These are phyloP conservation scores for Protonemura montana DNA, from an alignment of 2,888 invertebrate species.

Conservation along the genomic window DNA sequence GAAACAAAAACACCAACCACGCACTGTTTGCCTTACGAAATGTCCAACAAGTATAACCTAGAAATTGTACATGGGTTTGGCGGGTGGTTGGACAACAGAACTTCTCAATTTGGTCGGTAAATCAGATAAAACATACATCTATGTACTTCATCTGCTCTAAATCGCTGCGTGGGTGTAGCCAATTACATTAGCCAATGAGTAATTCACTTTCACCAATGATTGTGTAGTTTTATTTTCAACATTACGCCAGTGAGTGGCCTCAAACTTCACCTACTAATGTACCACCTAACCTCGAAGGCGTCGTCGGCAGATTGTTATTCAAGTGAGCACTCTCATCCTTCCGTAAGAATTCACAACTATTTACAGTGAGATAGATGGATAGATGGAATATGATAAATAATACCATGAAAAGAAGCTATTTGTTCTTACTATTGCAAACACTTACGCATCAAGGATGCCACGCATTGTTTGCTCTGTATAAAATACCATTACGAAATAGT, in stretches of 20 bases:
- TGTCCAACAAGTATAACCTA: neutral
- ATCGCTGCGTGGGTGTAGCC: constrained; percentile 19
- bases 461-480: neutral
- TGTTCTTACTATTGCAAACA: constrained; percentile 16
- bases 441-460: constrained; percentile 13
- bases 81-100: neutral
- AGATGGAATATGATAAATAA: neutral
- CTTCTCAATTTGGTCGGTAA: neutral
- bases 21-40: neutral
- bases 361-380: neutral
- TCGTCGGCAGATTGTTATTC: constrained; percentile 7
- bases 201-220: neutral
- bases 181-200: neutral
- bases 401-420: constrained; percentile 10
- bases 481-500: constrained; percentile 22
- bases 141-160: neutral
- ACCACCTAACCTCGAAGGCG: neutral
- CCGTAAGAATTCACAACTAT: constrained; percentile 12
- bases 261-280: constrained; percentile 24
- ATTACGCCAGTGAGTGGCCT: neutral
- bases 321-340: neutral
- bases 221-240: neutral
- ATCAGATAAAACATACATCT: neutral
- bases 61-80: no score
- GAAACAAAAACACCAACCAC: neutral